Evolutionary conservation across 1,140 invertebrate genomes (phyloP).

Genomic region (Calliopsis andreniformis): DNA sequence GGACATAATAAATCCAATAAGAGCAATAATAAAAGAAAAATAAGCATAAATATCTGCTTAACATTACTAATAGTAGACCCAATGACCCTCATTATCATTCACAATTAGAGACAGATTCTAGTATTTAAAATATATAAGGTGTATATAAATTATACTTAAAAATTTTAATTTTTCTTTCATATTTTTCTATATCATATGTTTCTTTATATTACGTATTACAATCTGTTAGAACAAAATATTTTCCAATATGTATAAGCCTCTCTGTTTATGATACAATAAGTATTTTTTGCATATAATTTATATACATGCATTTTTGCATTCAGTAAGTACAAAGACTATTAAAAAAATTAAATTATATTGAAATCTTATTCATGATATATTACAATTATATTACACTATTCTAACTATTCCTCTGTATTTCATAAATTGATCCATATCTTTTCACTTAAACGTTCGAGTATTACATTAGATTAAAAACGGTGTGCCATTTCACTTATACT

Average conservation of each 20-base stretch:
- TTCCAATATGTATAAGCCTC: constrained; percentile 49
- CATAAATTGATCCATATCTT: neutral
- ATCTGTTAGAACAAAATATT: constrained; percentile 44
- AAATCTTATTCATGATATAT: constrained; percentile 8
- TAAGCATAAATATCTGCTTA: constrained; percentile 41
- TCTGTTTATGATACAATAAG: constrained; percentile 37
- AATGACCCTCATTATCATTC: constrained; percentile 27
- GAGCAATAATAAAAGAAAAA: constrained; percentile 53
- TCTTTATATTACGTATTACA: constrained; percentile 25
- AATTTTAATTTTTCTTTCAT: constrained; percentile 6
- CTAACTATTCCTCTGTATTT: neutral
- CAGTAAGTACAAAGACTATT: constrained; percentile 34
- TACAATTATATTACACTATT: constrained; percentile 28
- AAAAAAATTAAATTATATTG: constrained; percentile 23
- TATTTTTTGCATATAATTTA: constrained; percentile 60
- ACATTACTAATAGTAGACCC: constrained; percentile 33
- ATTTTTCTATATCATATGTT: constrained; percentile 32
- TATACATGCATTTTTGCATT: constrained; percentile 60
- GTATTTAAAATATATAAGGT: constrained; percentile 6
- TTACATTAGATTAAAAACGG: constrained; percentile 22
- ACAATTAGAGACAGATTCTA: constrained; percentile 20
- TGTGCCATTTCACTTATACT: constrained; percentile 65
- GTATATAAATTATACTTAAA: constrained; percentile 1
- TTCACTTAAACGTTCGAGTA: constrained; percentile 2
- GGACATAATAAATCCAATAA: constrained; percentile 55